Base-by-base conservation (phyloP, 2,113 vertebrate genomes). In the Pycnonotus jocosus region DNA sequence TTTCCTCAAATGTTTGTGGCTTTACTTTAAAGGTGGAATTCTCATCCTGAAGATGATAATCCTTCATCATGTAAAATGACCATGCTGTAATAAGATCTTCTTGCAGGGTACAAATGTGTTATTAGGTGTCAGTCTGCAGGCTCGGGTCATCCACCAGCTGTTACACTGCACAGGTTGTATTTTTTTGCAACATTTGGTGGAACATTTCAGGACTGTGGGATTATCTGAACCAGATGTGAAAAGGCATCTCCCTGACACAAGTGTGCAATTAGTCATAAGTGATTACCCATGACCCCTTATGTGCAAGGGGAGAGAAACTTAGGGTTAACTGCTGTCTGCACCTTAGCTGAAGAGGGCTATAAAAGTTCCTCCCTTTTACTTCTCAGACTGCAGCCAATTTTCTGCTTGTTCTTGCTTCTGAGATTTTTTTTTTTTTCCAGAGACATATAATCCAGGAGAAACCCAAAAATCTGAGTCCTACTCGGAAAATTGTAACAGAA, bases 211-310 rank as follows among this genome's bases (percentile, higher is more conserved):
- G 93, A 81, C 91, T 94, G 74, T 27, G 11, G 69, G 69, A 93
- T 97, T 98, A 98, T 98, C 92, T 94, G 95, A 98, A 98, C 97
- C 98, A 98, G 98, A 98, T 98, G 98, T 98, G 97, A 81, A 94
- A 97, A 97, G 88, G 92, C 93, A 97, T 97, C 96, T 96, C 93
- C 61, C 80, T 95, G 94, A 97, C 96, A 97, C 95, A 93, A 95
- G 92, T 91, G 95, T 97, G 89, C 89, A 97, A 97, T 98, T 97
- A 97, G 97, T 96, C 95, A 95, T 97, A 97, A 98, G 92, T 95
- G 97, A 97, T 97, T 97, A 94, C 95, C 96, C 96, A 96, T 96
- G 96, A 97, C 93, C 77, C 74, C 66, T 93, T 93, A 73, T 79
- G 62, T 86, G 81, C 71, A 68, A 68, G 61, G 86, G 64, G 60